Percentiles rank a stretch among this genome's conserved stretches.
Conservation (phyloP, 2,888 invertebrate genomes). For the Nezara viridula region DNA sequence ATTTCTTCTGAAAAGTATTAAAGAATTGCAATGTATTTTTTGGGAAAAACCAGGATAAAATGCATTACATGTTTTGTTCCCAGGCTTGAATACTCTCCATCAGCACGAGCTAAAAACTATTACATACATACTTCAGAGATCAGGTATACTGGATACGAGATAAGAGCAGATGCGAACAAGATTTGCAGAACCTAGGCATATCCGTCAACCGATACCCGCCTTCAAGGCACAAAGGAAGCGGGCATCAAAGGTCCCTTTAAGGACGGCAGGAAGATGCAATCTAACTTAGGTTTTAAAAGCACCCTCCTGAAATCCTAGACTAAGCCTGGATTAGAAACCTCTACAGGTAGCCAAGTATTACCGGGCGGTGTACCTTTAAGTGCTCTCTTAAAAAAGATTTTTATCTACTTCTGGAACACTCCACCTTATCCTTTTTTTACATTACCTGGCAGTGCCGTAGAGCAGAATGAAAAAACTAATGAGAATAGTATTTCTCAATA, state of each 20-base stretch:
- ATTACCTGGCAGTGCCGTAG: neutral
- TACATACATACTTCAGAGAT: neutral
- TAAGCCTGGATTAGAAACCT: constrained; percentile 52
- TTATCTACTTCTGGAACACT: constrained; percentile 17
- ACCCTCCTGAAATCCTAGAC: constrained; percentile 43
- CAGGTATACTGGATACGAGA: neutral
- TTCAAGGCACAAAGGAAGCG: constrained; percentile 23
- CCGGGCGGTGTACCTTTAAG: constrained; percentile 41
- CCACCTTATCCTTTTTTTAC: constrained; percentile 8
- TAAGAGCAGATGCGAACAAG: neutral
- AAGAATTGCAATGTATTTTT: too few relatives aligned
- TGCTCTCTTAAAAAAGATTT: constrained; percentile 47
- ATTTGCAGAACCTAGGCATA: constrained; percentile 7
- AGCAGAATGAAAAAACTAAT: constrained; percentile 33
- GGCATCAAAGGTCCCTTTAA: neutral
- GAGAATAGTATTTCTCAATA: neutral
- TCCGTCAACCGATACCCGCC: constrained; percentile 27
- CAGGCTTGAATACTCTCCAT: too few relatives aligned
- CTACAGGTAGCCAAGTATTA: constrained; percentile 45
- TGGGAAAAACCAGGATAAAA: too few relatives aligned
- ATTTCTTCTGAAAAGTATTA: too few relatives aligned
- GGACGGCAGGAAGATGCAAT: constrained; percentile 53
- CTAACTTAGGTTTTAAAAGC: constrained; percentile 40
- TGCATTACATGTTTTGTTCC: too few relatives aligned
- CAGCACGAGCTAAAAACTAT: neutral